These are phyloP conservation scores for Eulemur rufifrons DNA, from an alignment of 2,113 vertebrate species.

Conservation along the genomic window DNA sequence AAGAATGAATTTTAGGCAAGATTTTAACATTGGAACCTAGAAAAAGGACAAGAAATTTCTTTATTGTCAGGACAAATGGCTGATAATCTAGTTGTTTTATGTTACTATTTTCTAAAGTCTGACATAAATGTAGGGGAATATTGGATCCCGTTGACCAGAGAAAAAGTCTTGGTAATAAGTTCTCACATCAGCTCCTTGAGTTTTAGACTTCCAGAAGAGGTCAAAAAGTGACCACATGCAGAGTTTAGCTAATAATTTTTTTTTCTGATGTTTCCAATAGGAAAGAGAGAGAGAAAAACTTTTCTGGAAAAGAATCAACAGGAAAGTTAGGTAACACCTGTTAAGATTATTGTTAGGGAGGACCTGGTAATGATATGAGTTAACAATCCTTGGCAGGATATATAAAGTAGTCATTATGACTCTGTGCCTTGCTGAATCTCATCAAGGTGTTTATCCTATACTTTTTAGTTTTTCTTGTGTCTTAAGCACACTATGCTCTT, in stretches of 20 bases:
- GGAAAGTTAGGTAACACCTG: fast-evolving
- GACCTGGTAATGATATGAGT: no score
- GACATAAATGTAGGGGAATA: fast-evolving
- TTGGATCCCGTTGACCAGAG: background rate
- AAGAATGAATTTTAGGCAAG: background rate
- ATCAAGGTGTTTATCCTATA: background rate
- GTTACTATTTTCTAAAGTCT: background rate
- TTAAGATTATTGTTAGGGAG: background rate
- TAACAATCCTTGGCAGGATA: background rate
- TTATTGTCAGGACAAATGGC: background rate
- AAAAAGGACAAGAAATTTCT: background rate
- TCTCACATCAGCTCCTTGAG: background rate
- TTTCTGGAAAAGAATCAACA: background rate
- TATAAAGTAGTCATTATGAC: background rate
- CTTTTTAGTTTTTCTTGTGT: background rate
- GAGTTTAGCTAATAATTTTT: background rate
- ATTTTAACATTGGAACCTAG: background rate
- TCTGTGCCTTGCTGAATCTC: background rate
- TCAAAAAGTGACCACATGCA: background rate
- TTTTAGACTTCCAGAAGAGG: background rate
- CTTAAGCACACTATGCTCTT: background rate
- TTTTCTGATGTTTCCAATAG: background rate
- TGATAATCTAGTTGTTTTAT: background rate
- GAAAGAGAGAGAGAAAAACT: background rate
- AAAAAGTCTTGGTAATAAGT: background rate